Percentiles rank a stretch among this genome's conserved stretches.
phyloP scores from a whole-genome alignment of 2,797 vertebrate genomes.

The Eulemur albifrons region DNA sequence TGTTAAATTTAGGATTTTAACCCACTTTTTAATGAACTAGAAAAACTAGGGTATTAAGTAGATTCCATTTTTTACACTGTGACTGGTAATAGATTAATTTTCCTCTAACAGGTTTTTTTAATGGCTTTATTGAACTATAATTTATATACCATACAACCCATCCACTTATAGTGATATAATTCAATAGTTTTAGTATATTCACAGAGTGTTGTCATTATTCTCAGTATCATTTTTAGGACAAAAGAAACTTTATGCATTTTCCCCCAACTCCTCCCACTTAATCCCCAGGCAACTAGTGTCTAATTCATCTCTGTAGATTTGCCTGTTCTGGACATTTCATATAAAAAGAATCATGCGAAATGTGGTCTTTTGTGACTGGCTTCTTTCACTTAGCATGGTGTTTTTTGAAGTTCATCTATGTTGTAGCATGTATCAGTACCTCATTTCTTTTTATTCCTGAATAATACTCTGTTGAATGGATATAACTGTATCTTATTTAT shows the following conservation, averaged over 20 bases:
- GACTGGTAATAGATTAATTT: background rate
- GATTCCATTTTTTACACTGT: background rate
- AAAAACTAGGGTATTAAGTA: background rate
- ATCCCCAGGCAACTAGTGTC: background rate
- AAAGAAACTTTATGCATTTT: background rate
- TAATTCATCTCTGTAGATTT: background rate
- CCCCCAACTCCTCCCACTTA: rapidly evolving
- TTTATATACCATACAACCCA: background rate
- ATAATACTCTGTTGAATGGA: background rate
- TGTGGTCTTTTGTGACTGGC: background rate
- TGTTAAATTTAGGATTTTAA: constrained; percentile 15
- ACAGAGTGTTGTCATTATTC: background rate
- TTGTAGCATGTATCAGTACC: background rate
- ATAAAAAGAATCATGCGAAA: background rate
- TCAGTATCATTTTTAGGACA: background rate
- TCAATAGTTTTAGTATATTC: background rate
- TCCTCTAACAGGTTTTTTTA: background rate
- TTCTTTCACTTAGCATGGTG: background rate
- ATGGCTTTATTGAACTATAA: background rate
- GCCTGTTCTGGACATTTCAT: background rate
- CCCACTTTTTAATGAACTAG: constrained; percentile 27
- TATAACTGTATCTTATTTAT: background rate
- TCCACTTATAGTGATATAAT: background rate
- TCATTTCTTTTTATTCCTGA: background rate
- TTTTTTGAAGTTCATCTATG: background rate